phyloP scores from a whole-genome alignment of 2,797 vertebrate species.

The Hemibagrus guttatus region DNA sequence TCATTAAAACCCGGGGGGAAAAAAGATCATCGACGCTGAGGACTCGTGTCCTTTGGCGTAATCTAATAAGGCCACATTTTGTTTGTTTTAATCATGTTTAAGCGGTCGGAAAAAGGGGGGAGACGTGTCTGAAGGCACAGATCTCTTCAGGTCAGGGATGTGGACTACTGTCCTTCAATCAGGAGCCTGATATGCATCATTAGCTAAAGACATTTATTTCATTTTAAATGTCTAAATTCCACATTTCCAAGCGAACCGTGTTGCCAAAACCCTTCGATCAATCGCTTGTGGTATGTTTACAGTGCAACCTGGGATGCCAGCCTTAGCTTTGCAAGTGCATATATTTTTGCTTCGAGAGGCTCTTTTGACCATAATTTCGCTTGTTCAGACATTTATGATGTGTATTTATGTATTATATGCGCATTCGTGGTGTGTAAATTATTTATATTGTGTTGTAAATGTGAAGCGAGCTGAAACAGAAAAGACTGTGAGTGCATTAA shows the following conservation, averaged over 20 bases:
- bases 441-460: slow-evolving; percentile 52
- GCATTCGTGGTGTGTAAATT: slow-evolving; percentile 53
- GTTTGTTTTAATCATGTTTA: slow-evolving; percentile 79
- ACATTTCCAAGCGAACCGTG: no score
- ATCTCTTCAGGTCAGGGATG: not conserved
- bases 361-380: slow-evolving; percentile 32
- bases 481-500: slow-evolving; percentile 53
- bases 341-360: slow-evolving; percentile 27
- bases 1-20: slow-evolving; percentile 66
- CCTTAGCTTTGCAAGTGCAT: not conserved
- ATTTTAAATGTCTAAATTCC: not conserved
- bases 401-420: slow-evolving; percentile 26
- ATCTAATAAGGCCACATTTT: slow-evolving; percentile 76
- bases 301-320: not conserved
- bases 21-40: slow-evolving; percentile 74
- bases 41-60: slow-evolving; percentile 73
- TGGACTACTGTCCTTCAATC: slow-evolving; percentile 10
- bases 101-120: slow-evolving; percentile 63
- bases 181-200: not conserved
- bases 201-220: not conserved
- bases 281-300: not conserved
- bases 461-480: slow-evolving; percentile 62
- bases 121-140: not conserved
- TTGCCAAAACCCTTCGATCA: not conserved
- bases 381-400: slow-evolving; percentile 46